phyloP scores from a whole-genome alignment of 1,140 invertebrate species.

The Cotesia vestalis region DNA sequence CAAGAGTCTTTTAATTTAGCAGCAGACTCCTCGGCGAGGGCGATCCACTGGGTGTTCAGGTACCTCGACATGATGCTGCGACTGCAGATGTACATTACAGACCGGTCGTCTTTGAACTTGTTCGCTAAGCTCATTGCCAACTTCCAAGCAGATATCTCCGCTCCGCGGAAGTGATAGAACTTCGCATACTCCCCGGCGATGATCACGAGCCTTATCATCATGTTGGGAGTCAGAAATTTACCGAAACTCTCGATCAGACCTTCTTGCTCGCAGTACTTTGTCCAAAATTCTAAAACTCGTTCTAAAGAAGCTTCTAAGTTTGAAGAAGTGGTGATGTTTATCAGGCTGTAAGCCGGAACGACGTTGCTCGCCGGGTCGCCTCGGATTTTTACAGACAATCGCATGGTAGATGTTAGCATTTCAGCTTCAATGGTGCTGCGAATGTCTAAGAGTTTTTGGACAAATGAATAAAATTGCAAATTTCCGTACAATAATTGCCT shows the following conservation, averaged over 20 bases:
- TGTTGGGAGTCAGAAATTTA: constrained; percentile 41
- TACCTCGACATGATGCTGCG: constrained; percentile 51
- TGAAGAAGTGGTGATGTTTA: constrained; percentile 37
- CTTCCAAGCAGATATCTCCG: constrained; percentile 50
- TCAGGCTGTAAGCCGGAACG: too few relatives aligned
- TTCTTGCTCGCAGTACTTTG: constrained; percentile 45
- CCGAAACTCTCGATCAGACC: constrained; percentile 43
- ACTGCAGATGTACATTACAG: constrained; percentile 50
- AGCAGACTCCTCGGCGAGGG: constrained; percentile 42
- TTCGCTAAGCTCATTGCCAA: constrained; percentile 48
- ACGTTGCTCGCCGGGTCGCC: too few relatives aligned
- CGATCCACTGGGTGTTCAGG: constrained; percentile 54
- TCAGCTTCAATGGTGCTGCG: too few relatives aligned
- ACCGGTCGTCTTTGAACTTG: constrained; percentile 41
- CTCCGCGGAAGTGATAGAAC: constrained; percentile 48
- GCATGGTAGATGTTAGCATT: too few relatives aligned
- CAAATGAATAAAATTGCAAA: too few relatives aligned
- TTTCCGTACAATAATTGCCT: too few relatives aligned
- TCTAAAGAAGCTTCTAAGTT: constrained; percentile 44
- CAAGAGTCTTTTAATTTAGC: constrained; percentile 40
- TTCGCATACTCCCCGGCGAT: constrained; percentile 52
- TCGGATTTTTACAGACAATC: too few relatives aligned
- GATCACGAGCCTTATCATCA: constrained; percentile 45
- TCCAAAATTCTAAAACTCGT: constrained; percentile 49
- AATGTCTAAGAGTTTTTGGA: too few relatives aligned